Evolutionary conservation across 92 coral and sea anemone genomes (phyloP), one percentile per base, ranked within the genome.

Genomic region (Phenganax stokvisi): DNA sequence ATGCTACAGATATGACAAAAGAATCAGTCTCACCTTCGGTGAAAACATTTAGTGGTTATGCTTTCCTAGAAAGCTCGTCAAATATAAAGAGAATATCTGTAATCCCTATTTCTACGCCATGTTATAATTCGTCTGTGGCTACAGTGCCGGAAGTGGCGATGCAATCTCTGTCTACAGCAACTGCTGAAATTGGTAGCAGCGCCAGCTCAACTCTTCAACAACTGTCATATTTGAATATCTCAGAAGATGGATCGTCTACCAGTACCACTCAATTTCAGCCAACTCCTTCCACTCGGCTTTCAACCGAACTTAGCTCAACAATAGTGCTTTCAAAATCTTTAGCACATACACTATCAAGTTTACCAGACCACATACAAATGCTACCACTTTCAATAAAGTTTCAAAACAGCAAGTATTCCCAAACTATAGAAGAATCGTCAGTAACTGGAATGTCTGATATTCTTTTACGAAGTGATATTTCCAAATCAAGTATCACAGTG

Each of bases 41-140:
- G 7, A 12, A 76, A 57, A 11, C 56, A 12, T 76, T 69, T 12
- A 76, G 56, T 37, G 9, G 7, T 12, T 15, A 52, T 17, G 27
- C 81, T 57, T 27, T 52, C 61, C 53, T 4, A 29, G 13, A 17
- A 76, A 76, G 37, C 16, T 37, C 81, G 0, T 25, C 80, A 60
- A 59, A 58, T 11, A 57, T 59, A 11, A 64, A 12, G 30, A 17
- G 55, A 12, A 10, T 13, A n/a, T 58, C 81, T 12, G 55, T 76
- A 17, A 15, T 76, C 15, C 81, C 81, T 27, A 60, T 76, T 15
- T 30, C 17, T 13, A 59, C 69, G 30, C 81, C 81, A 13, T 76
- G 81, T 59, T 76, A 76, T 59, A 57, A 58, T 57, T 76, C 81
- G 16, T 76, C 58, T 30, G 65, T 57, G 52, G 53, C 58, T 76